A percentile compares a stretch with the other conserved stretches of the same genome.
Conservation (phyloP, 1,140 invertebrate species). For the Pantala flavescens region DNA sequence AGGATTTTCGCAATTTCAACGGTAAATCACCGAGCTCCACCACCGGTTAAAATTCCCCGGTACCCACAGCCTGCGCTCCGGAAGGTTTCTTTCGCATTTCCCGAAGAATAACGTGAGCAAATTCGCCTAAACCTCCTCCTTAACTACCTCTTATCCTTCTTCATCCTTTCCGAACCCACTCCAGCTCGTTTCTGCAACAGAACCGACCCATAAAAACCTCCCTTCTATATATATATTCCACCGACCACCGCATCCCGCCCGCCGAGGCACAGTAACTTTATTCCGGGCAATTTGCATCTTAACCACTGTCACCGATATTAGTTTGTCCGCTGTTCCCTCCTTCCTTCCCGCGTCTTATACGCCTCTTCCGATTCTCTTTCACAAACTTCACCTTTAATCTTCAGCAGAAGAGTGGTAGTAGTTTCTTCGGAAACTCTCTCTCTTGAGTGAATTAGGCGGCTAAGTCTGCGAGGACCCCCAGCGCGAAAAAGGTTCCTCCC, state of each 20-base stretch:
- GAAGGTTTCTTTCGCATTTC: too few relatives aligned
- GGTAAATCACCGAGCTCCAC: too few relatives aligned
- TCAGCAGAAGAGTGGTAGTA: not conserved
- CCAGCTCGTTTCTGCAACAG: not conserved
- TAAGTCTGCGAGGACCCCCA: not conserved
- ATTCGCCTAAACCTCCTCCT: too few relatives aligned
- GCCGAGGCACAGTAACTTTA: not conserved
- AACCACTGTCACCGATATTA: slow-evolving; percentile 5
- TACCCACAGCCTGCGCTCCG: too few relatives aligned
- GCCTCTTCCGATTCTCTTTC: not conserved
- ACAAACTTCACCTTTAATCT: not conserved
- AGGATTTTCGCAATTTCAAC: too few relatives aligned
- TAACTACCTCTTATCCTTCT: too few relatives aligned
- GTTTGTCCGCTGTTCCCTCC: not conserved
- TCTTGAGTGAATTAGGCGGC: slow-evolving; percentile 1
- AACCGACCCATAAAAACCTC: not conserved
- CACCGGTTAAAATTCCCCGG: too few relatives aligned
- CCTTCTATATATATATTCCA: not conserved
- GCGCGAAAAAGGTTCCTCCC: too few relatives aligned
- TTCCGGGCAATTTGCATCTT: slow-evolving; percentile 4
- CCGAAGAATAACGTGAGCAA: too few relatives aligned
- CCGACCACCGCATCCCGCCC: not conserved
- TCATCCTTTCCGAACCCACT: too few relatives aligned
- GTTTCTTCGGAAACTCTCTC: not conserved
- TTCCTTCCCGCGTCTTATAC: not conserved